These are phyloP conservation scores for Macaria liturata DNA, from an alignment of 2,888 invertebrate species.

Conservation along the genomic window DNA sequence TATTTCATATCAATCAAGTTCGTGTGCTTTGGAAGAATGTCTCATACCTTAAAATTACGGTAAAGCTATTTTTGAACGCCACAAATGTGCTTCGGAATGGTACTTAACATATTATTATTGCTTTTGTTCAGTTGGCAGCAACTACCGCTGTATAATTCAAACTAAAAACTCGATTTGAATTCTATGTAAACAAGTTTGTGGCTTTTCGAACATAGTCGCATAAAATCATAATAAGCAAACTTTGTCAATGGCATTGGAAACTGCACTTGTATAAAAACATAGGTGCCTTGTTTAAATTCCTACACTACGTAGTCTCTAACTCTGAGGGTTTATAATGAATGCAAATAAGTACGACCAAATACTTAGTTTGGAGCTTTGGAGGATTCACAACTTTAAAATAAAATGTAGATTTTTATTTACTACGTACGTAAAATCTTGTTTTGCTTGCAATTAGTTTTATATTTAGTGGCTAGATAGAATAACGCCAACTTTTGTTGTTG, in stretches of 20 bases:
- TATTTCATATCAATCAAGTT: too few species aligned
- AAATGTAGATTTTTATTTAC: too few species aligned
- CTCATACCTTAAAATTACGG: slow-evolving; percentile 1
- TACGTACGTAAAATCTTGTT: too few species aligned
- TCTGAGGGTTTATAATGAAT: slow-evolving; percentile 1
- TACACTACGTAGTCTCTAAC: slow-evolving; percentile 6
- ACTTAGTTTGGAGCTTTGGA: neutral
- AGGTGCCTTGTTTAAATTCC: slow-evolving; percentile 28
- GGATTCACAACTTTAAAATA: too few species aligned
- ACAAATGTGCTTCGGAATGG: slow-evolving; percentile 18
- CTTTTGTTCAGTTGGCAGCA: slow-evolving; percentile 62
- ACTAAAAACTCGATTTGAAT: slow-evolving; percentile 72
- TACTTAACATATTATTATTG: slow-evolving; percentile 29
- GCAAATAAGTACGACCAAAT: neutral
- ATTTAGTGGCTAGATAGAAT: too few species aligned
- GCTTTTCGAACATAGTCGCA: slow-evolving; percentile 68
- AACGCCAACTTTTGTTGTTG: too few species aligned
- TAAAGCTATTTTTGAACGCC: slow-evolving; percentile 16
- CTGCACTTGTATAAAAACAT: slow-evolving; percentile 40
- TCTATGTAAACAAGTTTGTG: slow-evolving; percentile 76
- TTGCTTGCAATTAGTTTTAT: too few species aligned
- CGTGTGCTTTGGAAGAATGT: too few species aligned
- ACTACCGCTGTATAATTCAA: slow-evolving; percentile 68
- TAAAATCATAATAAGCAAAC: slow-evolving; percentile 74
- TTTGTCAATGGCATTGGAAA: slow-evolving; percentile 65